Evolutionary conservation across 2,797 vertebrate species (phyloP).

Genomic region (Limosa lapponica): DNA sequence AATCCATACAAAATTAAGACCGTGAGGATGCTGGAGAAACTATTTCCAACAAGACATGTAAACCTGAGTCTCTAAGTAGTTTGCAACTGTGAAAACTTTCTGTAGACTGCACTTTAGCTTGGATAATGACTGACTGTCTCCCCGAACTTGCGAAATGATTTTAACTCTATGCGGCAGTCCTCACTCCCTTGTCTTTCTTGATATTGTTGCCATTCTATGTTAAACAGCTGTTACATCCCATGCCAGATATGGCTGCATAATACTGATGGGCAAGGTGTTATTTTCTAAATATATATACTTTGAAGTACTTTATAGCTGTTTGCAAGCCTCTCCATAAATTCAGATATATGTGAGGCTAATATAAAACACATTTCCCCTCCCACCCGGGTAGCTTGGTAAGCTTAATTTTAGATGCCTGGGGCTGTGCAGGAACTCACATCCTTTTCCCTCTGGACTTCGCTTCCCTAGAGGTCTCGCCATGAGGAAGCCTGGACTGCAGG

Average conservation of each 20-base stretch:
- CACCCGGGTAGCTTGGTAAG: neutral
- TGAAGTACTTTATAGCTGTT: neutral
- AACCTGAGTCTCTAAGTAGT: neutral
- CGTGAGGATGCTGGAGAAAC: neutral
- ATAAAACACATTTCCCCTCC: neutral
- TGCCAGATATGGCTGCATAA: constrained; percentile 29
- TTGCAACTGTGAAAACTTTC: neutral
- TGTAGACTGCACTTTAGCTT: neutral
- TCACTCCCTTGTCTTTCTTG: constrained; percentile 6
- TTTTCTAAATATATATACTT: constrained; percentile 4
- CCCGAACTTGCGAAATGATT: neutral
- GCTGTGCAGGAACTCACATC: neutral
- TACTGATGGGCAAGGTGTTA: neutral
- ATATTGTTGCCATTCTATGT: neutral
- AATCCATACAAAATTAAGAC: neutral
- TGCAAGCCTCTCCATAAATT: neutral
- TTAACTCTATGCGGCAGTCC: neutral
- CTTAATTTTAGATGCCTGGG: neutral
- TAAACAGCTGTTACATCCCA: constrained; percentile 49
- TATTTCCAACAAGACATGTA: neutral
- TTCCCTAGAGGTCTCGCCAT: neutral
- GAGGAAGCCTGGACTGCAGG: neutral
- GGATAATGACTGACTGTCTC: neutral
- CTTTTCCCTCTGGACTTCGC: neutral
- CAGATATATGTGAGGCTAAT: neutral